Evolutionary conservation across 2,113 vertebrate genomes (phyloP).

Genomic region (Melanotaenia duboulayi): DNA sequence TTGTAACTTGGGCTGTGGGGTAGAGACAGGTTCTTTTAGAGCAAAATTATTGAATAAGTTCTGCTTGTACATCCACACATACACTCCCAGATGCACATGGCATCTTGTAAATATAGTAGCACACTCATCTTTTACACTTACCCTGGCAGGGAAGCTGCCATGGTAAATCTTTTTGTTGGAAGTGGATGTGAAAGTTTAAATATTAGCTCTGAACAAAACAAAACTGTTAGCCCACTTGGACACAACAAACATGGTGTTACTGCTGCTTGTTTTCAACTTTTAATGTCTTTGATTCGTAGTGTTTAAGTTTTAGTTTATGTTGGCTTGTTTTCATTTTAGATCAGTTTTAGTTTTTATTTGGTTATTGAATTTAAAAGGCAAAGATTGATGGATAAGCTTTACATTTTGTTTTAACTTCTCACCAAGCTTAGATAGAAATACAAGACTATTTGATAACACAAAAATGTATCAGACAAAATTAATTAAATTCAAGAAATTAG

Average conservation of each 20-base stretch:
- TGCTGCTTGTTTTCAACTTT: background rate
- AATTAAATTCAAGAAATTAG: too few relatives aligned
- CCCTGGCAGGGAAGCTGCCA: constrained; percentile 51
- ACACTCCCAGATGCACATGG: constrained; percentile 13
- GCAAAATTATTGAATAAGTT: constrained; percentile 49
- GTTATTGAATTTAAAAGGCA: background rate
- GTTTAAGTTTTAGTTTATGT: background rate
- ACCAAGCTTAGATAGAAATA: background rate
- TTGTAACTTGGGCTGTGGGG: constrained; percentile 64
- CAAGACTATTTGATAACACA: too few relatives aligned
- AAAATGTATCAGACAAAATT: too few relatives aligned
- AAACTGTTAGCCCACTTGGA: constrained; percentile 41
- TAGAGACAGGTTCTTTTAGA: constrained; percentile 46
- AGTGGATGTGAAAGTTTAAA: constrained; percentile 54
- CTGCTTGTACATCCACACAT: constrained; percentile 7
- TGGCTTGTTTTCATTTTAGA: background rate
- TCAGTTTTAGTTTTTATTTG: background rate
- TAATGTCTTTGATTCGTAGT: background rate
- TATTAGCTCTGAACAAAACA: constrained; percentile 65
- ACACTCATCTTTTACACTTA: constrained; percentile 36
- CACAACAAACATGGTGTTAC: constrained; percentile 31
- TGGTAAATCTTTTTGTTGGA: constrained; percentile 77
- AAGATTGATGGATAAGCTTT: background rate
- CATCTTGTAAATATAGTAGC: constrained; percentile 32
- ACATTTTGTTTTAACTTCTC: background rate